These are phyloP conservation scores for Macrophya alboannulata DNA, from an alignment of 2,888 invertebrate genomes.

Conservation along the genomic window DNA sequence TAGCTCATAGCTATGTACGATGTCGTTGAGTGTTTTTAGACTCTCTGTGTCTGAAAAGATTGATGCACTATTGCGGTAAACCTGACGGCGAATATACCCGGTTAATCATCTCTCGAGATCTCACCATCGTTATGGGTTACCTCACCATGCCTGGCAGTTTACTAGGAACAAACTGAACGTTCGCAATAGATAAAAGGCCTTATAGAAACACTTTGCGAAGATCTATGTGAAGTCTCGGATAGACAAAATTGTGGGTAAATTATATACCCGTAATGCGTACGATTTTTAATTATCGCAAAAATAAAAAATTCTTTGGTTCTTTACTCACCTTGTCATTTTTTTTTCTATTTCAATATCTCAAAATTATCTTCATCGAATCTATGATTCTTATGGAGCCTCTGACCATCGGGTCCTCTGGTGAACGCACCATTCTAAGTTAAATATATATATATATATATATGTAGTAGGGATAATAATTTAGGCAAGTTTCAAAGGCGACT, in stretches of 20 bases:
- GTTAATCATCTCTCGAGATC: constrained; percentile 43
- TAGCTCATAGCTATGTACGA: constrained; percentile 10
- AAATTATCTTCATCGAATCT: background rate
- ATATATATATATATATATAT: background rate
- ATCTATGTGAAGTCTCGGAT: background rate
- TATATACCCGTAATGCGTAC: background rate
- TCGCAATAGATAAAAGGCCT: constrained; percentile 23
- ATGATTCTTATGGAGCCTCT: background rate
- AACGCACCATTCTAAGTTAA: background rate
- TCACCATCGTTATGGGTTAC: constrained; percentile 44
- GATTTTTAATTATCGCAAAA: background rate
- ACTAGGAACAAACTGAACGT: constrained; percentile 27
- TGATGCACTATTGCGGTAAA: constrained; percentile 45
- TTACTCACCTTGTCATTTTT: background rate
- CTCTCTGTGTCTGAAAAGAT: constrained; percentile 26
- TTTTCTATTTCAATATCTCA: background rate
- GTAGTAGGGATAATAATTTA: constrained; percentile 24
- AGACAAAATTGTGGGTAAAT: background rate
- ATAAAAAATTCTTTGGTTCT: background rate
- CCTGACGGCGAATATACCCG: constrained; percentile 44
- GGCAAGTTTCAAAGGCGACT: constrained; percentile 30
- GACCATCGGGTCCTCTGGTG: background rate
- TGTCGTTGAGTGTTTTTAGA: constrained; percentile 33
- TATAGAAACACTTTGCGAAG: background rate
- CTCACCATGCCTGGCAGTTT: constrained; percentile 35